These are phyloP conservation scores for Hypotaenidia okinawae DNA, from an alignment of 2,797 vertebrate genomes.

Conservation along the genomic window DNA sequence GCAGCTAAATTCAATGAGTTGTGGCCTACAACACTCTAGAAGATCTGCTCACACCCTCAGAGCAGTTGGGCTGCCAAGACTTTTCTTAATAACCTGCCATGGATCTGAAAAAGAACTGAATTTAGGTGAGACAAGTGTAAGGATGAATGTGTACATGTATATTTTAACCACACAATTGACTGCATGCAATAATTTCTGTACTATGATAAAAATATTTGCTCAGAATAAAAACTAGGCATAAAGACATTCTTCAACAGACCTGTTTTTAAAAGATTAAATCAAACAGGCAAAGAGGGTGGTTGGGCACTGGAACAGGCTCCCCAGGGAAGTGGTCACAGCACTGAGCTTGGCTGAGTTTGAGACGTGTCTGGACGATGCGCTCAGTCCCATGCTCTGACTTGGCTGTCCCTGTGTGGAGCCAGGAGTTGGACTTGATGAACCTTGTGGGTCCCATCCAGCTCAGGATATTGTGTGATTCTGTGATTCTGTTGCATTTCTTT, in stretches of 20 bases:
- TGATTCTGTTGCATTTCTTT: not conserved
- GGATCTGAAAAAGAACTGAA: not conserved
- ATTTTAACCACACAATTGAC: not conserved
- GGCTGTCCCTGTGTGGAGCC: no score
- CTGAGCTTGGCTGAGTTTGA: no score
- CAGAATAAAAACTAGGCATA: not conserved
- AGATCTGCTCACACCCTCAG: not conserved
- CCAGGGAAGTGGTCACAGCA: no score
- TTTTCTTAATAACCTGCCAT: not conserved
- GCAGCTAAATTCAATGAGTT: not conserved
- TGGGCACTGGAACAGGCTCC: no score
- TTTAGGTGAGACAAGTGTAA: not conserved
- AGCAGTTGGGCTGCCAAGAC: not conserved
- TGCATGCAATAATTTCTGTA: not conserved
- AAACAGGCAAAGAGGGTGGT: not conserved
- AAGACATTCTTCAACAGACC: not conserved
- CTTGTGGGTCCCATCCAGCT: no score
- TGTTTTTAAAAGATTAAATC: constrained; percentile 1
- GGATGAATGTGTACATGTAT: not conserved
- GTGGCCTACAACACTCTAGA: no score
- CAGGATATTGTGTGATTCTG: no score
- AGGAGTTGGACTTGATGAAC: no score
- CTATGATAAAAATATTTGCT: not conserved
- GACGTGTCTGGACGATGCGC: no score
- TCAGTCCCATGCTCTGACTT: no score